Evolutionary conservation across 2,113 vertebrate species (phyloP).

Genomic region (Tragulus kanchil): DNA sequence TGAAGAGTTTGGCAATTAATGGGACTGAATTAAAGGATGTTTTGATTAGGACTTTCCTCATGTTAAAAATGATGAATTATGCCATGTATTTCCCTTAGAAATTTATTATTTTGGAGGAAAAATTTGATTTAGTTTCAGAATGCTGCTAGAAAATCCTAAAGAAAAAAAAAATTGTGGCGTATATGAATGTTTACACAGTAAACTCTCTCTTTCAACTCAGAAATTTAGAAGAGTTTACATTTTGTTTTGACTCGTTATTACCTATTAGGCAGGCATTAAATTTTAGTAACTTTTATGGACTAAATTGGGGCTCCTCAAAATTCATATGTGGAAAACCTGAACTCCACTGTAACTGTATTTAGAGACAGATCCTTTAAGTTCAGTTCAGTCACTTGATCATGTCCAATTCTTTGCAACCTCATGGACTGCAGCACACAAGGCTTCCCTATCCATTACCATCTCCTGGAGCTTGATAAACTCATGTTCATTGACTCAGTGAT

Average conservation of each 20-base stretch:
- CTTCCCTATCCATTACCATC: no score
- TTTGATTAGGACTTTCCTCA: background rate
- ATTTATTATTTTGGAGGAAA: background rate
- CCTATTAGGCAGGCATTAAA: background rate
- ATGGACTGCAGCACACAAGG: no score
- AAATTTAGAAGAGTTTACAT: background rate
- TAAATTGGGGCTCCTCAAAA: background rate
- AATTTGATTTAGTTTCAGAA: background rate
- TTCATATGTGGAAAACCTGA: background rate
- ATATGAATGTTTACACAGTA: background rate
- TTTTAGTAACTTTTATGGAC: background rate
- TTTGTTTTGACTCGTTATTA: background rate
- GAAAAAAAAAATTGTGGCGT: background rate
- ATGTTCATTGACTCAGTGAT: no score
- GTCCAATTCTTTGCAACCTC: no score
- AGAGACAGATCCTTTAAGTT: background rate
- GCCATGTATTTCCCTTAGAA: background rate
- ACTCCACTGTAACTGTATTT: background rate
- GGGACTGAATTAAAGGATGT: background rate
- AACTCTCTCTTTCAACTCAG: background rate
- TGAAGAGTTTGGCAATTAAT: background rate
- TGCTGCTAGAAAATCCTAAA: background rate
- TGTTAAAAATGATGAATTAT: slow-evolving; percentile 38
- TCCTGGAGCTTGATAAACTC: no score
- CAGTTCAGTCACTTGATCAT: no score